Evolutionary conservation across 2,888 invertebrate genomes (phyloP).

Genomic region (Drosophila nr. perissopoda): DNA sequence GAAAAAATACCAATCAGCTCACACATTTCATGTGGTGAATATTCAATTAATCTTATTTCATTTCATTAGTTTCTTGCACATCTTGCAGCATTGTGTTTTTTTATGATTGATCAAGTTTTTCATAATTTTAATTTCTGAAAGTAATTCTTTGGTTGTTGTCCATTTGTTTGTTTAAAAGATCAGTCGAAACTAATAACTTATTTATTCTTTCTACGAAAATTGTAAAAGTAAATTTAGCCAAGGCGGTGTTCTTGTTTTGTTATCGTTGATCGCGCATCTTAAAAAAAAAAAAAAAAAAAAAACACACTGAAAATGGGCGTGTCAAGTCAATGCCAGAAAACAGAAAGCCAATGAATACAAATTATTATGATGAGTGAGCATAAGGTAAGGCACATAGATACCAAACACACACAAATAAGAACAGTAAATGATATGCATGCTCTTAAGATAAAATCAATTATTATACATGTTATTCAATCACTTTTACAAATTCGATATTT

Average conservation of each 20-base stretch:
- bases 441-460: conserved; percentile 54
- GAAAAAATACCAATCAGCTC: conserved; percentile 2
- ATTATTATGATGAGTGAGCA: conserved; percentile 84
- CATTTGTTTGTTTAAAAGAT: conserved; percentile 27
- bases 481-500: conserved; percentile 55
- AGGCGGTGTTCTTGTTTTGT: conserved; percentile 64
- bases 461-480: conserved; percentile 53
- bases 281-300: conserved; percentile 16
- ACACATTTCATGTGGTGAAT: conserved; percentile 24
- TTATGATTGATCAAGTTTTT: conserved; percentile 11
- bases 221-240: conserved; percentile 54
- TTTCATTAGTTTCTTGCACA: conserved; percentile 25
- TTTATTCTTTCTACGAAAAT: conserved; percentile 49
- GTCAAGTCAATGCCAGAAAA: conserved; percentile 70
- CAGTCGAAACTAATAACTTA: conserved; percentile 48
- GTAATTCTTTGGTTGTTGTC: conserved; percentile 17
- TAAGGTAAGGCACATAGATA: conserved; percentile 83
- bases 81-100: conserved; percentile 19
- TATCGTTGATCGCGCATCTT: conserved; percentile 59
- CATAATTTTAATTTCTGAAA: conserved; percentile 11
- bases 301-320: conserved; percentile 56
- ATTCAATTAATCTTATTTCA: conserved; percentile 16
- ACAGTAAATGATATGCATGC: conserved; percentile 59
- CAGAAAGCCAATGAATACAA: conserved; percentile 77
- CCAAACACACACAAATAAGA: conserved; percentile 53